Evolutionary conservation across 2,888 invertebrate genomes (phyloP).

Genomic region (Frankliniella fusca): DNA sequence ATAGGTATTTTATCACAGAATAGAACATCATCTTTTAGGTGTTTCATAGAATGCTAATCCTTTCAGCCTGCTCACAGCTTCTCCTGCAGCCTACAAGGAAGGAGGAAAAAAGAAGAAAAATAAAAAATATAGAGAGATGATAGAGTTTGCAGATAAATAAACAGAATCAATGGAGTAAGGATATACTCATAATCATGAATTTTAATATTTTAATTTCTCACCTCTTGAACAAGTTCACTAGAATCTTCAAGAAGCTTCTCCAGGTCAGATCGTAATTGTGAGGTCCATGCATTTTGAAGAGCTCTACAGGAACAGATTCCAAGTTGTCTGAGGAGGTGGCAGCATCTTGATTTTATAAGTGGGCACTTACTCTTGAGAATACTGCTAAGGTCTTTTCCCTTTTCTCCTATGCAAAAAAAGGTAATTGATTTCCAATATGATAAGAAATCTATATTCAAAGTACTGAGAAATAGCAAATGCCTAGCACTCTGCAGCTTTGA

Average conservation of each 20-base stretch:
- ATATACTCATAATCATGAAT: background rate
- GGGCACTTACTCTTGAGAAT: constrained; percentile 20
- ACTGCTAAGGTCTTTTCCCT: constrained; percentile 34
- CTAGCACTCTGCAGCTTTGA: background rate
- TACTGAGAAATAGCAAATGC: background rate
- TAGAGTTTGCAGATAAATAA: background rate
- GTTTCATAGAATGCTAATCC: background rate
- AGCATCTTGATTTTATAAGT: background rate
- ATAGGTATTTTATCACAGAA: background rate
- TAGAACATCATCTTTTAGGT: background rate
- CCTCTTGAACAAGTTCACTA: background rate
- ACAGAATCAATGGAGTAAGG: background rate
- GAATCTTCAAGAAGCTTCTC: background rate
- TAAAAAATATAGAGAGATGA: background rate
- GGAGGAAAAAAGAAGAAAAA: background rate
- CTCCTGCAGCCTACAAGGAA: background rate
- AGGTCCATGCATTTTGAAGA: background rate
- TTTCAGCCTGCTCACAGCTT: background rate
- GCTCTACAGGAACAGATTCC: background rate
- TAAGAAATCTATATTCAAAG: background rate
- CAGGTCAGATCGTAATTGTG: background rate
- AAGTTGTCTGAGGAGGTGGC: background rate
- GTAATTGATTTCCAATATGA: background rate
- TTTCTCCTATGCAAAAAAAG: constrained; percentile 33
- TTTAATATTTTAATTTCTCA: background rate